Evolutionary conservation across 2,797 vertebrate species (phyloP).

Genomic region (Pampus argenteus): DNA sequence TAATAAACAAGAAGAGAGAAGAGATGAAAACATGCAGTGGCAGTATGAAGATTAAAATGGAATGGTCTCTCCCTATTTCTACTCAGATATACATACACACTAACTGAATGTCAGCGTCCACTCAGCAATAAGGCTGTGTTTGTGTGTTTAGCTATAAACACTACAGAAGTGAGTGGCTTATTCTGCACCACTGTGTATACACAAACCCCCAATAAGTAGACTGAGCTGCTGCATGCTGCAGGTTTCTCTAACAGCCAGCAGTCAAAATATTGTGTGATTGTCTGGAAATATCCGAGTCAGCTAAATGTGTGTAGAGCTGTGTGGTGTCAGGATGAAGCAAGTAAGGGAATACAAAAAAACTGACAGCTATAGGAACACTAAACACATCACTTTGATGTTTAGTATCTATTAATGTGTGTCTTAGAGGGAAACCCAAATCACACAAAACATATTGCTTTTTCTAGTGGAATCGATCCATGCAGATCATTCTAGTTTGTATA

Average conservation of each 20-base stretch:
- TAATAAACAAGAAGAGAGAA: not conserved
- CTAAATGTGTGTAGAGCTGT: not conserved
- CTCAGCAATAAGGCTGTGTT: not conserved
- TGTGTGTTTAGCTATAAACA: not conserved
- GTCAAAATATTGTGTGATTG: not conserved
- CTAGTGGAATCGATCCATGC: too few relatives aligned
- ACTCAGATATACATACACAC: not conserved
- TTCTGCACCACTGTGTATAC: not conserved
- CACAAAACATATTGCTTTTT: not conserved
- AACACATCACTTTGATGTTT: not conserved
- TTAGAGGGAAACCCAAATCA: not conserved
- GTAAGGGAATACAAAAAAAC: not conserved
- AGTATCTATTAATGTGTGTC: not conserved
- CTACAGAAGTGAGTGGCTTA: not conserved
- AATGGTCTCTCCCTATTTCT: not conserved
- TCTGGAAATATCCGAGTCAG: not conserved
- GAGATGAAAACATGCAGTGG: not conserved
- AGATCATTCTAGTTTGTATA: too few relatives aligned
- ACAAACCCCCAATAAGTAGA: not conserved
- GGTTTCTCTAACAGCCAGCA: conserved; percentile 1
- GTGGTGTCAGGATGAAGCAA: not conserved
- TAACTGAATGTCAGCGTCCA: not conserved
- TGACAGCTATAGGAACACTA: too few relatives aligned
- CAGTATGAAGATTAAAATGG: not conserved
- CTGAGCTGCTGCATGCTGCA: not conserved